phyloP scores from a whole-genome alignment of 2,113 vertebrate genomes.

The Phaetusa simplex region DNA sequence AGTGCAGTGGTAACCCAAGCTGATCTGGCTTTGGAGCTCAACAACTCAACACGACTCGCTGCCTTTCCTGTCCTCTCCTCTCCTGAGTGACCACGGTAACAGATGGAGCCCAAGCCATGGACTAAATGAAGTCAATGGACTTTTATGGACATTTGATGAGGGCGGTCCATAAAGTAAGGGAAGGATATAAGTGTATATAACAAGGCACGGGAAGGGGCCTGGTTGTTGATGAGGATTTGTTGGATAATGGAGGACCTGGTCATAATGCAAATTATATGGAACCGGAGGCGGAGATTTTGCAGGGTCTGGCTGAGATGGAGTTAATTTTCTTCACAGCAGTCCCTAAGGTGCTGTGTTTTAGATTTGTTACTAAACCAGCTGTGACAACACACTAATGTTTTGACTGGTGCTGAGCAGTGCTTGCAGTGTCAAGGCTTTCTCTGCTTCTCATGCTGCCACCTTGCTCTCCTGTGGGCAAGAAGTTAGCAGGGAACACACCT shows the following conservation, averaged over 20 bases:
- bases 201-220: fast-evolving
- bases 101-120: background rate
- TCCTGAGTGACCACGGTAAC: background rate
- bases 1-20: background rate
- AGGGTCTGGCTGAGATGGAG: background rate
- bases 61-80: background rate
- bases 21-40: background rate
- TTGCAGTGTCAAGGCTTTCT: background rate
- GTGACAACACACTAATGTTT: background rate
- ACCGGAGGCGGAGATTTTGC: background rate
- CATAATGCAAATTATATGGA: background rate
- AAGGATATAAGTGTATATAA: background rate
- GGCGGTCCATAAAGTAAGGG: background rate
- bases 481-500: background rate
- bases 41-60: background rate
- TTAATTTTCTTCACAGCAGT: background rate
- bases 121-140: background rate
- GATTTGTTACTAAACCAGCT: background rate
- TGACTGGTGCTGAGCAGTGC: background rate
- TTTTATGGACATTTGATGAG: background rate
- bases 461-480: background rate
- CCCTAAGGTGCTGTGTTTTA: background rate
- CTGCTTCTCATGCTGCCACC: background rate
- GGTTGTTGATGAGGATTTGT: background rate
- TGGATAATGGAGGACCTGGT: background rate